Conservation (phyloP, 1,140 invertebrate species). For the Olivierus martensii region DNA sequence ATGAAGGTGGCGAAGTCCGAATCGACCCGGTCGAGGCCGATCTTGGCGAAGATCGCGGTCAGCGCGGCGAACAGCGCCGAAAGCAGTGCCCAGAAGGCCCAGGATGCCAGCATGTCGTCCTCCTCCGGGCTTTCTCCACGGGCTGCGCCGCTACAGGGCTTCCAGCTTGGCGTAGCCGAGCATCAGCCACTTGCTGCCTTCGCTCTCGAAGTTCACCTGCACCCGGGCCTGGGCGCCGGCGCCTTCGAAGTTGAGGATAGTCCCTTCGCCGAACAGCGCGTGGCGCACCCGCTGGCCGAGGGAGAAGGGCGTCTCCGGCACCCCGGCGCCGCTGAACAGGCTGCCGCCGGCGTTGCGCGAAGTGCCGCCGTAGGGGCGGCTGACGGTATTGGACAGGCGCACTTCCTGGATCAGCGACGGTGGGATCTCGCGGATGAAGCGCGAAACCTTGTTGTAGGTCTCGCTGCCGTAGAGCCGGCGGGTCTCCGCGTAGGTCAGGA, state of each 20-base stretch:
- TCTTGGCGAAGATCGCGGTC: too few species aligned
- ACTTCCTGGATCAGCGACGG: neutral
- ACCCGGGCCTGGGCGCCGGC: neutral
- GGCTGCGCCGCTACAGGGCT: too few species aligned
- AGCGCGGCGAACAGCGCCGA: too few species aligned
- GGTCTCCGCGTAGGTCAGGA: neutral
- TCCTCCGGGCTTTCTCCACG: too few species aligned
- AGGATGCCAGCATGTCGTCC: too few species aligned
- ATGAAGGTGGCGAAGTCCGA: too few species aligned
- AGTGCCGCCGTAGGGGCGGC: neutral
- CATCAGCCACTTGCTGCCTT: neutral
- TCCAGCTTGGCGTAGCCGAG: neutral
- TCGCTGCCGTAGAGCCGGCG: slow-evolving; percentile 1
- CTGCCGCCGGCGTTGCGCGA: neutral
- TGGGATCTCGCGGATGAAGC: slow-evolving; percentile 6
- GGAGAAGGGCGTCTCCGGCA: neutral
- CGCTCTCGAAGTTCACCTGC: neutral
- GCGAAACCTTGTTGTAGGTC: neutral
- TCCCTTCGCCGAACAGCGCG: neutral
- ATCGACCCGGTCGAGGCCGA: too few species aligned
- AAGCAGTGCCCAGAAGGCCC: too few species aligned
- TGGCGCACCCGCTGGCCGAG: neutral
- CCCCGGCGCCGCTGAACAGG: neutral
- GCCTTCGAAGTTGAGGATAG: neutral
- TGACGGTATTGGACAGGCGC: neutral